A percentile compares a stretch with the other conserved stretches of the same genome.
Evolutionary conservation across 2,888 invertebrate species (phyloP).

Genomic region (Dendrolimus houi): DNA sequence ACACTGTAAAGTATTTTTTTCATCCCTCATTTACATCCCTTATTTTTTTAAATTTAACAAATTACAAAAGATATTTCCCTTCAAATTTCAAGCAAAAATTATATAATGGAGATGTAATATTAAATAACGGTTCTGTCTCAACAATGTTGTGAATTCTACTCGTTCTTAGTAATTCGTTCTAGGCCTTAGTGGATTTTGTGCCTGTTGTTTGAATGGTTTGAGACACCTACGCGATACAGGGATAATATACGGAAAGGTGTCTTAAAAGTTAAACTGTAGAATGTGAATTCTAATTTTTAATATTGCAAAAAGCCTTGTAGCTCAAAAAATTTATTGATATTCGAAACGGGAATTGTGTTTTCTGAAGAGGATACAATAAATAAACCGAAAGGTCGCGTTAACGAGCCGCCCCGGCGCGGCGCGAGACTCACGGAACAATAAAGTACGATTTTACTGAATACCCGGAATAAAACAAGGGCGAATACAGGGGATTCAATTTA

Average conservation of each 20-base stretch:
- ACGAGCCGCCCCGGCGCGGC: conserved; percentile 55
- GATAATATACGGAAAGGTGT: too few species aligned
- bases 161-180: too few species aligned
- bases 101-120: conserved; percentile 2
- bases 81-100: too few species aligned
- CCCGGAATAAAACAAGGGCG: conserved; percentile 45
- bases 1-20: too few species aligned
- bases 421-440: conserved; percentile 65
- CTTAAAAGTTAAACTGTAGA: too few species aligned
- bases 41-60: too few species aligned
- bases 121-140: conserved; percentile 5
- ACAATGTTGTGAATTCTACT: too few species aligned
- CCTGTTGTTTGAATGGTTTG: too few species aligned
- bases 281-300: not conserved
- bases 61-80: too few species aligned
- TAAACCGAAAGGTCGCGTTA: conserved; percentile 70
- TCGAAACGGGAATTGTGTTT: conserved; percentile 69
- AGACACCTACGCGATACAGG: too few species aligned
- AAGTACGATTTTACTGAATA: conserved; percentile 58
- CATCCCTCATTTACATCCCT: too few species aligned
- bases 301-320: conserved; percentile 17
- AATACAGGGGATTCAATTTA: conserved; percentile 43
- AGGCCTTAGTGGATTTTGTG: too few species aligned
- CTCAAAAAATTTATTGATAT: conserved; percentile 53
- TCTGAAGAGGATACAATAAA: conserved; percentile 72